These are phyloP conservation scores for Uria lomvia DNA, from an alignment of 2,113 vertebrate species.

Conservation along the genomic window DNA sequence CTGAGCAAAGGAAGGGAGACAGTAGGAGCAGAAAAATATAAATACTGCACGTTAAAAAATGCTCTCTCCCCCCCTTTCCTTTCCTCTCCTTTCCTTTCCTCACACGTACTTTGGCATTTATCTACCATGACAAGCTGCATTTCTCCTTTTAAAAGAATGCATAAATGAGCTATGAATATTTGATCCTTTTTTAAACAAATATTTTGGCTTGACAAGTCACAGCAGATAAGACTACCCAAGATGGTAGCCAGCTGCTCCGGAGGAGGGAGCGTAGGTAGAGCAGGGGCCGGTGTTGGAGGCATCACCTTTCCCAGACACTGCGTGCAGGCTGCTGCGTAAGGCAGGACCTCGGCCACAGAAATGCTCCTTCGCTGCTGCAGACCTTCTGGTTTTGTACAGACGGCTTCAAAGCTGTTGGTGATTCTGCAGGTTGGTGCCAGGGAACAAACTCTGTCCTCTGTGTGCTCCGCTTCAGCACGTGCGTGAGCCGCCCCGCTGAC, in stretches of 20 bases:
- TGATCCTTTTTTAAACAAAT: slow-evolving; percentile 66
- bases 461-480: accelerated
- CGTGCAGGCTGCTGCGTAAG: accelerated
- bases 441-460: neutral
- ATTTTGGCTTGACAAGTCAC: slow-evolving; percentile 54
- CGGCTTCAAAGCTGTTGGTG: neutral
- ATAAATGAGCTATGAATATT: slow-evolving; percentile 61
- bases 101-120: slow-evolving; percentile 10
- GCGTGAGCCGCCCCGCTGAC: accelerated
- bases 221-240: slow-evolving; percentile 51
- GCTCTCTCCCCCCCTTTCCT: neutral
- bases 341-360: accelerated
- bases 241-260: slow-evolving; percentile 50
- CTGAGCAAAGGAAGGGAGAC: neutral
- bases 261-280: neutral
- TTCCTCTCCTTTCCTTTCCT: neutral
- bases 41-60: neutral
- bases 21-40: neutral
- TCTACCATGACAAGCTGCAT: slow-evolving; percentile 35
- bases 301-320: neutral
- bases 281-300: neutral
- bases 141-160: slow-evolving; percentile 56
- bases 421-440: neutral
- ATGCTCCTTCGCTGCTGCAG: accelerated
- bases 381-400: neutral